Percentiles rank a stretch among this genome's conserved stretches.
Conservation (phyloP, 92 coral and sea anemone species). For the Palythoa heliodiscus region DNA sequence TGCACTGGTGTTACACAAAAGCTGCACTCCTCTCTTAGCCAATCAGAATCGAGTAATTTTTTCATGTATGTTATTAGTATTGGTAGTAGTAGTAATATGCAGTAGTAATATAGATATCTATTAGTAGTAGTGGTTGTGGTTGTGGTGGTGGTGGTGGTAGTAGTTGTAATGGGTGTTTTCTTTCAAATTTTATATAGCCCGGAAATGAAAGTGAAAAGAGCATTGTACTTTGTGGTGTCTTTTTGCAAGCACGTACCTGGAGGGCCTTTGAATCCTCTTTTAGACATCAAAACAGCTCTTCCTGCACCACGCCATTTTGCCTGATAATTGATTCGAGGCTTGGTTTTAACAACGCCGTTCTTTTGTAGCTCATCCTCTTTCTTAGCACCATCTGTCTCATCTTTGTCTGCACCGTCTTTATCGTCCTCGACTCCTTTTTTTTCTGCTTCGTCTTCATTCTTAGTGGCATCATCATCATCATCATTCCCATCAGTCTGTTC, state of each 20-base stretch:
- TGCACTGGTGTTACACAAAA: too few species aligned
- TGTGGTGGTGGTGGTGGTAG: too few species aligned
- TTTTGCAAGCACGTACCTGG: neutral
- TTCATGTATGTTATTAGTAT: too few species aligned
- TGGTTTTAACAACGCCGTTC: neutral
- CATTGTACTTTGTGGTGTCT: neutral
- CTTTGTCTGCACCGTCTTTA: neutral
- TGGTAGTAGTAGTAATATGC: too few species aligned
- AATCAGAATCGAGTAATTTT: too few species aligned
- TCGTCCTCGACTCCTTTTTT: neutral
- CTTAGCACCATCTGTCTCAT: neutral
- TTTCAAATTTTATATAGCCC: too few species aligned
- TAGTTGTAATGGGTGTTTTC: too few species aligned
- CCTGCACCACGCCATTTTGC: neutral
- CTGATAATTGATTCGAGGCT: conserved; percentile 3
- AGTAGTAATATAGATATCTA: too few species aligned
- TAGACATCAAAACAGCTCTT: conserved; percentile 1
- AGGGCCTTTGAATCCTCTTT: conserved; percentile 5
- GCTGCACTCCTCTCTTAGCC: too few species aligned
- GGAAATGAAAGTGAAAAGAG: neutral
- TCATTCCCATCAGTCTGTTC: neutral
- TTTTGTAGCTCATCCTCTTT: neutral
- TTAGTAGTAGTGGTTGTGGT: too few species aligned
- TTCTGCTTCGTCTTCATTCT: neutral
- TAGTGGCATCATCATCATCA: neutral